phyloP scores from a whole-genome alignment of 2,797 vertebrate species.

The Intellagama lesueurii region DNA sequence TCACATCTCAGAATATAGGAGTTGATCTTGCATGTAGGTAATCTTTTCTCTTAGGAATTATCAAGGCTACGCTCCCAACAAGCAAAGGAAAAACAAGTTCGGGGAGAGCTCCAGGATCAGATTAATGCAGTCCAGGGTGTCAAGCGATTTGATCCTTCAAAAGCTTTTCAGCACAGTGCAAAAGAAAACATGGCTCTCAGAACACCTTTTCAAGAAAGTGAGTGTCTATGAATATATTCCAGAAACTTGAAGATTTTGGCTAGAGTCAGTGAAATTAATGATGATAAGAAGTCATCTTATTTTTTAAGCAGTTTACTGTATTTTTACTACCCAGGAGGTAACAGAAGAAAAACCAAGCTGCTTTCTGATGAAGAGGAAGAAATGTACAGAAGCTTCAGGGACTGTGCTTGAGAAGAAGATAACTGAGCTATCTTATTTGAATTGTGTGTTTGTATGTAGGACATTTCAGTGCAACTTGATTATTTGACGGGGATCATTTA shows the following conservation, averaged over 20 bases:
- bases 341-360: conserved; percentile 44
- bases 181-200: conserved; percentile 88
- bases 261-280: background rate
- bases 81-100: conserved; percentile 79
- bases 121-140: conserved; percentile 77
- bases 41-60: conserved; percentile 81
- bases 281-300: background rate
- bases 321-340: conserved; percentile 55
- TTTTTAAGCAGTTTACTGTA: background rate
- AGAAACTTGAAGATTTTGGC: background rate
- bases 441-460: background rate
- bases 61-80: conserved; percentile 83
- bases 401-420: conserved; percentile 1
- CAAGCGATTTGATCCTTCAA: conserved; percentile 87
- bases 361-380: background rate
- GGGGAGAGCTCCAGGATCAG: conserved; percentile 80
- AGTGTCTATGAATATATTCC: conserved; percentile 28
- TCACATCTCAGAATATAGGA: background rate
- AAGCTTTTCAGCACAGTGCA: conserved; percentile 88
- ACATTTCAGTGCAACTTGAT: background rate
- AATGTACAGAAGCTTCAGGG: background rate
- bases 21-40: background rate
- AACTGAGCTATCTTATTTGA: background rate
- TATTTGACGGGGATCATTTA: background rate
- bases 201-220: conserved; percentile 85